These are phyloP conservation scores for Coptodon rendalli DNA, from an alignment of 2,113 vertebrate species.

Conservation along the genomic window DNA sequence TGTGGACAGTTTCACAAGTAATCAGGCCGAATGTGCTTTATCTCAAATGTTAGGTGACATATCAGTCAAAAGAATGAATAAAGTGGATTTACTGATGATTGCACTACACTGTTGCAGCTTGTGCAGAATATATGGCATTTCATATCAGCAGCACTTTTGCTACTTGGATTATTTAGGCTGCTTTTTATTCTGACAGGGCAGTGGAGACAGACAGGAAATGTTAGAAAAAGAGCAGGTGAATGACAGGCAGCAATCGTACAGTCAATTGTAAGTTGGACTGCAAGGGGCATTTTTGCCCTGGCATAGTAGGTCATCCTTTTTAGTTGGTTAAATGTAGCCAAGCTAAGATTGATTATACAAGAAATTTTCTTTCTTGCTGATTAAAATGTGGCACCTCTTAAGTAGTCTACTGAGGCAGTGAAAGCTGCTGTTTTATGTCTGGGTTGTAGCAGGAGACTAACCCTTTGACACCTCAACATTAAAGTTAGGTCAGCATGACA, in stretches of 20 bases:
- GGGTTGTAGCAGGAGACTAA: background rate
- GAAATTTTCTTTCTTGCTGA: background rate
- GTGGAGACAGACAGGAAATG: background rate
- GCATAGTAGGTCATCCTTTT: background rate
- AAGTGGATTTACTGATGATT: background rate
- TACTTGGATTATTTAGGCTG: background rate
- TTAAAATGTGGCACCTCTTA: background rate
- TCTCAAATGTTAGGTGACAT: background rate
- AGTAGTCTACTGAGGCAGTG: background rate
- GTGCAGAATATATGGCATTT: background rate
- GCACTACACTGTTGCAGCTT: background rate
- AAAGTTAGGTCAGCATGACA: rapidly evolving
- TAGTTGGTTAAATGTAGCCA: background rate
- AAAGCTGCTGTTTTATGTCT: background rate
- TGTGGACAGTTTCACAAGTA: constrained; percentile 31
- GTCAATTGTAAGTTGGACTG: background rate
- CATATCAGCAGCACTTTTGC: background rate
- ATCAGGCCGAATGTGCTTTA: background rate
- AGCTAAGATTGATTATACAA: background rate
- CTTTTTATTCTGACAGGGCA: background rate
- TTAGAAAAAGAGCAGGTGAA: background rate
- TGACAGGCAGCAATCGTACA: background rate
- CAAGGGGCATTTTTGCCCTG: background rate
- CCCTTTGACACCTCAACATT: background rate
- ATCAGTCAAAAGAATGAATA: background rate